A percentile compares a stretch with the other conserved stretches of the same genome.
Conservation (phyloP, 2,113 vertebrate genomes). For the Ploceus nigricollis region DNA sequence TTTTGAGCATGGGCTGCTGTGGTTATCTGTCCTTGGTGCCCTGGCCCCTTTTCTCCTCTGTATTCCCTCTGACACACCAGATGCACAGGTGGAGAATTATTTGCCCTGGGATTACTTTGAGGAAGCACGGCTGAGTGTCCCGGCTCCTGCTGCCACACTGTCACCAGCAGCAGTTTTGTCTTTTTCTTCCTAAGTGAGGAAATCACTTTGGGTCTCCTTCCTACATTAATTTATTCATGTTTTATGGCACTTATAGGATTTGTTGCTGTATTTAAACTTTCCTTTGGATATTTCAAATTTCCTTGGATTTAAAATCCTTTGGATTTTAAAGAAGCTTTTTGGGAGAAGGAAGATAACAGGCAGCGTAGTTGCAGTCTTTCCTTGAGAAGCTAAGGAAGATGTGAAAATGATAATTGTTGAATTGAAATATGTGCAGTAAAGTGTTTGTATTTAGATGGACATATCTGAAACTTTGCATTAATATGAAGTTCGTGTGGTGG, state of each 20-base stretch:
- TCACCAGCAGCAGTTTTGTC: neutral
- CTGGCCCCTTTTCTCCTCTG: neutral
- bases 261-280: neutral
- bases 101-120: neutral
- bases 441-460: neutral
- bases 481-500: fast-evolving
- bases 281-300: no score
- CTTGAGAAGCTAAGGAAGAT: neutral
- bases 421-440: neutral
- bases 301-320: no score
- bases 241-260: neutral
- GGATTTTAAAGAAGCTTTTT: neutral
- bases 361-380: neutral
- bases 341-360: neutral
- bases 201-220: neutral
- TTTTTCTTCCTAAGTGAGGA: neutral
- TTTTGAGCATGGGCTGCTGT: neutral
- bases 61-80: fast-evolving
- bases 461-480: neutral
- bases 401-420: neutral
- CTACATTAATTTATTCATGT: neutral
- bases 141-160: neutral
- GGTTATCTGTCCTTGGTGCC: neutral
- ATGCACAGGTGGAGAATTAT: neutral
- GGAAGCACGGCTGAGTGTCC: neutral